Conservation (phyloP, 2,797 vertebrate genomes). For the Ctenopoma kingsleyae region DNA sequence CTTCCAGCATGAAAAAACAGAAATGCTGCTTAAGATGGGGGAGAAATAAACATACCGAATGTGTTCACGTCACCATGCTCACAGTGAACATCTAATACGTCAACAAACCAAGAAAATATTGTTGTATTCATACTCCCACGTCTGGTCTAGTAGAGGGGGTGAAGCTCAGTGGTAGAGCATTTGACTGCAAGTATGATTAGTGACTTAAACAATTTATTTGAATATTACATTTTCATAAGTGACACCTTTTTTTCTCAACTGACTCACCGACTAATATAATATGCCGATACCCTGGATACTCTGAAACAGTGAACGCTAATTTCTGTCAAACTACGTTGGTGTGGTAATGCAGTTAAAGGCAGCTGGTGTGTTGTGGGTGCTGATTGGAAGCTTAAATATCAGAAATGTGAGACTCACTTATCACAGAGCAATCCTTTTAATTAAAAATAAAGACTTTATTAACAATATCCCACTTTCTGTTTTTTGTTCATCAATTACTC, state of each 20-base stretch:
- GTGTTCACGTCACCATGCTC: background rate
- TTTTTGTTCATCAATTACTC: too few relatives aligned
- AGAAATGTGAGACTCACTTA: background rate
- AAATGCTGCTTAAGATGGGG: conserved; percentile 14
- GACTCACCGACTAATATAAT: too few relatives aligned
- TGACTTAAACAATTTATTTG: too few relatives aligned
- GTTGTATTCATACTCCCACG: rapidly evolving
- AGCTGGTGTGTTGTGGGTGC: background rate
- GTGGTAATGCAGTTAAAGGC: background rate
- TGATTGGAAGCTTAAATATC: background rate
- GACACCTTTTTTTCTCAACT: too few relatives aligned
- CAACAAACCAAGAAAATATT: background rate
- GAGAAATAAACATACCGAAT: conserved; percentile 10
- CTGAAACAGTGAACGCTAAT: background rate
- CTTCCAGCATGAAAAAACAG: conserved; percentile 19
- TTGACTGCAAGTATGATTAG: conserved; percentile 43
- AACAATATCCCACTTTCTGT: background rate
- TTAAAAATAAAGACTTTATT: background rate
- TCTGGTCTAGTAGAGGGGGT: background rate
- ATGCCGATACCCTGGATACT: too few relatives aligned
- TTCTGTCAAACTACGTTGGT: background rate
- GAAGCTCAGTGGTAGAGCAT: conserved; percentile 68
- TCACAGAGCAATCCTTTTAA: background rate
- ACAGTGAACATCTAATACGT: too few relatives aligned
- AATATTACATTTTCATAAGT: too few relatives aligned